phyloP scores from a whole-genome alignment of 2,113 vertebrate genomes.

The Sinocyclocheilus anshuiensis region DNA sequence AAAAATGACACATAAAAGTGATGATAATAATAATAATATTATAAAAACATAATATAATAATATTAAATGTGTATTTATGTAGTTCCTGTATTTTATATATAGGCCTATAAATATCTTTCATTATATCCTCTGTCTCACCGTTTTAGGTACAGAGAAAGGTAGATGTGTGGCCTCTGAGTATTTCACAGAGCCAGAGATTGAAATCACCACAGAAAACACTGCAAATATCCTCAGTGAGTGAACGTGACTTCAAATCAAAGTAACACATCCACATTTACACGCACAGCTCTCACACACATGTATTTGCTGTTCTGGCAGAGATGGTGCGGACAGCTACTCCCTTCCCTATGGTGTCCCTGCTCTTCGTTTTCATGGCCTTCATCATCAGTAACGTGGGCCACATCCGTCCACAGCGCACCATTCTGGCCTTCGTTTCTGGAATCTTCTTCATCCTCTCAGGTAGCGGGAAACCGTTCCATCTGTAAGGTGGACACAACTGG shows the following conservation, averaged over 20 bases:
- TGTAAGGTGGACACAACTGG: background rate
- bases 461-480: conserved; percentile 58
- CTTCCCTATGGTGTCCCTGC: conserved; percentile 94
- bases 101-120: background rate
- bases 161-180: conserved; percentile 90
- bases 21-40: background rate
- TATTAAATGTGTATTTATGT: background rate
- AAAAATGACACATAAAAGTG: background rate
- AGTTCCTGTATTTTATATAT: background rate
- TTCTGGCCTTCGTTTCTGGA: conserved; percentile 95
- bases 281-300: background rate
- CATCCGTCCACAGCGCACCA: conserved; percentile 92
- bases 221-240: conserved; percentile 92
- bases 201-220: conserved; percentile 92
- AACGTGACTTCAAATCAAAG: background rate
- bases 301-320: conserved; percentile 71
- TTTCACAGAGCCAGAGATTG: conserved; percentile 88
- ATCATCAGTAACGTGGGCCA: conserved; percentile 97
- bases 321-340: conserved; percentile 96
- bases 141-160: conserved; percentile 85
- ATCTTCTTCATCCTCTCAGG: conserved; percentile 99
- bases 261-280: background rate
- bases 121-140: conserved; percentile 38
- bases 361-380: conserved; percentile 97
- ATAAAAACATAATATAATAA: background rate